These are phyloP conservation scores for Ceyx margarethae DNA, from an alignment of 2,113 vertebrate genomes.

Conservation along the genomic window DNA sequence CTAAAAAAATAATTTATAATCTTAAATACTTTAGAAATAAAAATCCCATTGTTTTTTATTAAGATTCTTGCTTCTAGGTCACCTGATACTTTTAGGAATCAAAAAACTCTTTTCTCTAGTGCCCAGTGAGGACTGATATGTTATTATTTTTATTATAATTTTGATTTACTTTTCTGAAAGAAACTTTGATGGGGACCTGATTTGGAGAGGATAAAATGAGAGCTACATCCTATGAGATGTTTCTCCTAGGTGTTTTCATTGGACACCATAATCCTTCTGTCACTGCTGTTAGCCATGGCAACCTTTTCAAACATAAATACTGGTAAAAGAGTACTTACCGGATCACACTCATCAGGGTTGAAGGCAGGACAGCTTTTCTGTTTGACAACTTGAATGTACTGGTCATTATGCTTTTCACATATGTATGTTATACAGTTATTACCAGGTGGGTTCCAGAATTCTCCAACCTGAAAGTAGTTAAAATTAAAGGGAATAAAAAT, in stretches of 20 bases:
- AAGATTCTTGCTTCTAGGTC: not conserved
- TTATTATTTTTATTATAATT: not conserved
- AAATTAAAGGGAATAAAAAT: not conserved
- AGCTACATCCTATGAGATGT: not conserved
- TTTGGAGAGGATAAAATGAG: not conserved
- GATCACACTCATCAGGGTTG: conserved; percentile 7
- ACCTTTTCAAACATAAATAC: not conserved
- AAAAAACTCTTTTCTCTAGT: not conserved
- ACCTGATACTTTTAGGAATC: not conserved
- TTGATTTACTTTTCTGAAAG: not conserved
- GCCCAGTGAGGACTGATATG: not conserved
- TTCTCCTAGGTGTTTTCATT: not conserved
- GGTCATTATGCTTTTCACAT: conserved; percentile 52
- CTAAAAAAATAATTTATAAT: not conserved
- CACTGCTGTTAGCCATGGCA: not conserved
- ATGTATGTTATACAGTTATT: conserved; percentile 59
- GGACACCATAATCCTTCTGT: not conserved
- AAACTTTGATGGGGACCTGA: not conserved
- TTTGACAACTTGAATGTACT: conserved; percentile 21
- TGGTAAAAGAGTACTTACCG: conserved; percentile 50
- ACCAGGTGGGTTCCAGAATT: conserved; percentile 46
- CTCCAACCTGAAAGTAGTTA: conserved; percentile 59
- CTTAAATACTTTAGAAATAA: not conserved
- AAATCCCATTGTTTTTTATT: not conserved
- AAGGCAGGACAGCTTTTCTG: conserved; percentile 41